Conservation (phyloP, 2,113 vertebrate species). For the Climacteris rufus region DNA sequence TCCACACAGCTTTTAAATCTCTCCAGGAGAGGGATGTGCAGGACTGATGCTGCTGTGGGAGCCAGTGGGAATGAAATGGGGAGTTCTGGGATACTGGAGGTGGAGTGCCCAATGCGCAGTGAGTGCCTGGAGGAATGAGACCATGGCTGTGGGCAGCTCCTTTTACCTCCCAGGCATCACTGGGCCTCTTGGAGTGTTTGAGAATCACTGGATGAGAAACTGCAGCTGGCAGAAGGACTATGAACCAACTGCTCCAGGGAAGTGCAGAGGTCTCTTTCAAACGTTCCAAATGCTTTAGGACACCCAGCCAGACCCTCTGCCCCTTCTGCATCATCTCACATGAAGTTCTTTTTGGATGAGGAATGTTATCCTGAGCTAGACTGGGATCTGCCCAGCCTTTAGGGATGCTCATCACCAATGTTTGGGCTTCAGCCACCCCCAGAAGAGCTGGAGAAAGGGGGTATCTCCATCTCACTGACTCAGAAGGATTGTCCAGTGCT, state of each 20-base stretch:
- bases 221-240: fast-evolving
- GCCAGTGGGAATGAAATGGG: background rate
- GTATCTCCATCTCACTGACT: background rate
- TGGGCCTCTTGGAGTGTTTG: background rate
- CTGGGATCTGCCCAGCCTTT: background rate
- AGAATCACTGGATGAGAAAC: background rate
- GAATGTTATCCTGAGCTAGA: background rate
- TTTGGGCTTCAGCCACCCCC: background rate
- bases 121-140: background rate
- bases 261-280: background rate
- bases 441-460: background rate
- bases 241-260: fast-evolving
- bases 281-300: background rate
- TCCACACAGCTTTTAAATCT: background rate
- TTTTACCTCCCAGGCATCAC: background rate
- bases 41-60: background rate
- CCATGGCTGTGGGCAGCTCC: background rate
- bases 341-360: background rate
- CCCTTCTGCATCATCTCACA: background rate
- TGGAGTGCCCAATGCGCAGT: background rate
- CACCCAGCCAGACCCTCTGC: background rate
- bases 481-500: fast-evolving
- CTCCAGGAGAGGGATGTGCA: background rate
- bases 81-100: background rate
- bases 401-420: fast-evolving